Conservation (phyloP, 2,113 vertebrate genomes). For the Tragulus kanchil region DNA sequence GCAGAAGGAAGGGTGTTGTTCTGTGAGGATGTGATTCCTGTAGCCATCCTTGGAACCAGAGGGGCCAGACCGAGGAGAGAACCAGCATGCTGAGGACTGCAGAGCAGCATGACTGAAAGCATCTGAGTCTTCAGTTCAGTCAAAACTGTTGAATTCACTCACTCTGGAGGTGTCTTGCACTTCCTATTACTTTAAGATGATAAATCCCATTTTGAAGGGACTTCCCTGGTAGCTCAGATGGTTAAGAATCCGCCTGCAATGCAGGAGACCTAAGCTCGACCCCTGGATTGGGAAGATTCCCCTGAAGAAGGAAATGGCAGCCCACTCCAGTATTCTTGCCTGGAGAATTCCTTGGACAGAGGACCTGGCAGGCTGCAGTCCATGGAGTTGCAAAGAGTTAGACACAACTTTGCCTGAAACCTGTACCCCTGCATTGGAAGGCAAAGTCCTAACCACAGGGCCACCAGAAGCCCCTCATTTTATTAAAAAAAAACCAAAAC, state of each 20-base stretch:
- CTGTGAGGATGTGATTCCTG: neutral
- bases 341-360: no score
- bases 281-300: no score
- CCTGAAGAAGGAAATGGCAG: no score
- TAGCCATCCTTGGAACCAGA: neutral
- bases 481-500: slow-evolving; percentile 8
- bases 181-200: slow-evolving; percentile 5
- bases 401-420: no score
- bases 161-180: neutral
- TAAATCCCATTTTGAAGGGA: no score
- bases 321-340: no score
- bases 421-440: no score
- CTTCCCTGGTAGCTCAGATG: no score
- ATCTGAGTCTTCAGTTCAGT: neutral
- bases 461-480: neutral
- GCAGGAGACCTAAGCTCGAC: no score
- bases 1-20: neutral
- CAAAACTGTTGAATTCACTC: neutral
- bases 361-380: no score
- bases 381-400: no score
- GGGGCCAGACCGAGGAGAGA: neutral
- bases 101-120: neutral
- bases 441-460: neutral
- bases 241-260: no score
- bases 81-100: neutral